Conservation (phyloP, 2,888 invertebrate species). For the Harpagoxenus sublaevis region DNA sequence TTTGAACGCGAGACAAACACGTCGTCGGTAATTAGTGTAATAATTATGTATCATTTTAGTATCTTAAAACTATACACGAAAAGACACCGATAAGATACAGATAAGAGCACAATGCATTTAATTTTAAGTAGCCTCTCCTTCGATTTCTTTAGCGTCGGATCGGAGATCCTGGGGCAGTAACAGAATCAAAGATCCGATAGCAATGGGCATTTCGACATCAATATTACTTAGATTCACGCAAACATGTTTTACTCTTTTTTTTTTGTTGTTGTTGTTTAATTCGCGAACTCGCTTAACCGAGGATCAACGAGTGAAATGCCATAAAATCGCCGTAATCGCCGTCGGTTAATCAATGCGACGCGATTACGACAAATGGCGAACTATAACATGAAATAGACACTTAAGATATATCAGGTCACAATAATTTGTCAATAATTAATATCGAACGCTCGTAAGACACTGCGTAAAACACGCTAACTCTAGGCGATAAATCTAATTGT, state of each 20-base stretch:
- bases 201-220: not conserved
- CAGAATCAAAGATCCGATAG: constrained; percentile 72
- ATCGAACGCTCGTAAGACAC: constrained; percentile 48
- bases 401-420: constrained; percentile 54
- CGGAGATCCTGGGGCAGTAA: constrained; percentile 81
- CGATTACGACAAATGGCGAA: constrained; percentile 28
- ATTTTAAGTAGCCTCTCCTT: constrained; percentile 18
- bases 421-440: constrained; percentile 54
- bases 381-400: constrained; percentile 55
- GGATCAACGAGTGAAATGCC: constrained; percentile 22
- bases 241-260: constrained; percentile 15
- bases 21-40: constrained; percentile 6
- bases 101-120: constrained; percentile 26
- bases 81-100: constrained; percentile 55
- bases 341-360: not conserved
- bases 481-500: constrained; percentile 33
- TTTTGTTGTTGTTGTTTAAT: not conserved
- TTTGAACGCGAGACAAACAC: constrained; percentile 21
- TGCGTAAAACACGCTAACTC: constrained; percentile 44
- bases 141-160: constrained; percentile 53
- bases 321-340: constrained; percentile 3
- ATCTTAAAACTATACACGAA: constrained; percentile 53
- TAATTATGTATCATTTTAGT: constrained; percentile 16
- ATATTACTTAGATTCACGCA: constrained; percentile 28
- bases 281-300: constrained; percentile 33